phyloP scores from a whole-genome alignment of 2,797 vertebrate species.

The Bovichtus diacanthus region DNA sequence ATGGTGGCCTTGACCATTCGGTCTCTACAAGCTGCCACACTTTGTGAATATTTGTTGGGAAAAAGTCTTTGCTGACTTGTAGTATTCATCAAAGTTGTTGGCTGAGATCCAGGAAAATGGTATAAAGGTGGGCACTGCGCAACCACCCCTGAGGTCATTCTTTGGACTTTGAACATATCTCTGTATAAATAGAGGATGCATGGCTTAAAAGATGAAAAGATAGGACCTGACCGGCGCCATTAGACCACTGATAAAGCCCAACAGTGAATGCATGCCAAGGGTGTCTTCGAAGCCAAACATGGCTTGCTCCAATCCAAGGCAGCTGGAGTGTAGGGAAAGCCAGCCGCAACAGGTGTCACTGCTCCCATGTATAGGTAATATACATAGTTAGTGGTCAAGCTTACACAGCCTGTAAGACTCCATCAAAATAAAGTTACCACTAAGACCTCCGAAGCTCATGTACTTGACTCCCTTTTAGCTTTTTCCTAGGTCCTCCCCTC shows the following conservation, averaged over 20 bases:
- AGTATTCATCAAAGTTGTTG: constrained; percentile 17
- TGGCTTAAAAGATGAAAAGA: constrained; percentile 28
- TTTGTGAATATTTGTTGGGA: not conserved
- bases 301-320: constrained; percentile 13
- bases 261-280: constrained; percentile 17
- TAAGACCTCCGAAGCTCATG: constrained; percentile 24
- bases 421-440: constrained; percentile 15
- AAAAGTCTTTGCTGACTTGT: constrained; percentile 6
- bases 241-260: constrained; percentile 25
- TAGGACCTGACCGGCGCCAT: constrained; percentile 11
- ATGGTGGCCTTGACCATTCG: constrained; percentile 7
- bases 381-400: not conserved
- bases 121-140: not conserved
- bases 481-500: not conserved
- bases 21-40: not conserved
- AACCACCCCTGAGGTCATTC: not conserved
- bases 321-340: constrained; percentile 2
- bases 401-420: not conserved
- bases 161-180: constrained; percentile 1
- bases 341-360: not conserved
- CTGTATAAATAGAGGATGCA: constrained; percentile 17
- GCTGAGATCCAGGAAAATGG: constrained; percentile 4
- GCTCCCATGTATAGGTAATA: not conserved
- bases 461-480: constrained; percentile 14
- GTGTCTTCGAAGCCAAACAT: constrained; percentile 34